Conservation (phyloP, 2,797 vertebrate genomes). For the Pangasius larnaudii region DNA sequence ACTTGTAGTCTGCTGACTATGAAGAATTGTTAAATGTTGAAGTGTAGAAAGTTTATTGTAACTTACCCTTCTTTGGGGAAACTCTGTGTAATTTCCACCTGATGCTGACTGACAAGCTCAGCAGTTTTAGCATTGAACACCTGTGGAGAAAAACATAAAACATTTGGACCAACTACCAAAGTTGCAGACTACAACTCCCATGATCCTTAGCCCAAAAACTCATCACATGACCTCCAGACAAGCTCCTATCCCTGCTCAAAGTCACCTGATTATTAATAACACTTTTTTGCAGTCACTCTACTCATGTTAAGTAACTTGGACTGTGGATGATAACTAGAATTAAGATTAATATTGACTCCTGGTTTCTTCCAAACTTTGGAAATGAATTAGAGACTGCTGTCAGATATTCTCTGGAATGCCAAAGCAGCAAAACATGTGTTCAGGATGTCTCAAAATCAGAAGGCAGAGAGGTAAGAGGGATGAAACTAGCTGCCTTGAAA, state of each 20-base stretch:
- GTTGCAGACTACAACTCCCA: background rate
- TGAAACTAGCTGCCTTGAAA: background rate
- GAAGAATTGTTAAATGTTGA: background rate
- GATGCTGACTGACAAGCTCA: slow-evolving; percentile 93
- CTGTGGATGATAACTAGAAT: background rate
- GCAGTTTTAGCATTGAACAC: slow-evolving; percentile 96
- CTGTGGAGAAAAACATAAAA: slow-evolving; percentile 67
- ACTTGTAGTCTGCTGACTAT: background rate
- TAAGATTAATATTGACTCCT: background rate
- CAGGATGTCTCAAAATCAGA: background rate
- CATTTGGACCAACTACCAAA: background rate
- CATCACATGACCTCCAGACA: background rate
- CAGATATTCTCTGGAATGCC: background rate
- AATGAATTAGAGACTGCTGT: background rate
- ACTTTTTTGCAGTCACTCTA: background rate
- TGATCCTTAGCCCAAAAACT: background rate
- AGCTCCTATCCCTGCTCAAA: background rate
- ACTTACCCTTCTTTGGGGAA: slow-evolving; percentile 95
- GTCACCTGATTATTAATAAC: background rate
- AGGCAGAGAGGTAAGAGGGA: background rate
- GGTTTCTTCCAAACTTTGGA: background rate
- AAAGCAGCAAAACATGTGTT: background rate
- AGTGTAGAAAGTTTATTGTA: background rate
- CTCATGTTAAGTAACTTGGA: background rate
- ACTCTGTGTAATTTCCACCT: slow-evolving; percentile 94